Evolutionary conservation across 2,797 vertebrate genomes (phyloP), one percentile per base, ranked within the genome.

Genomic region (Bradypus variegatus): DNA sequence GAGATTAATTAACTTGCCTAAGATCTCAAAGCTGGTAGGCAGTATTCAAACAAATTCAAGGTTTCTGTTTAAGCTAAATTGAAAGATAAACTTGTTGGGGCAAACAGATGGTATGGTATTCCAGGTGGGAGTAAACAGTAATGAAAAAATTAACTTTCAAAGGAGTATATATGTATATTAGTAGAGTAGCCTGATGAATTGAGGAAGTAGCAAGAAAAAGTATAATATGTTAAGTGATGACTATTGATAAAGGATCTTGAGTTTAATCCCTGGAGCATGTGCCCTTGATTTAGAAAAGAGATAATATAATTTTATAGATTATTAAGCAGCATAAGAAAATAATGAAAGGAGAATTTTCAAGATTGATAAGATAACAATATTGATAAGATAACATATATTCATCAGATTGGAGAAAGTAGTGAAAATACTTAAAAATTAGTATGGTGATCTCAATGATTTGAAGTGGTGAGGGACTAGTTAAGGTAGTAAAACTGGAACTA

Each of bases 381-480:
- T n/a, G n/a, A n/a, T n/a, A n/a, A 18, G 41, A 69, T 8, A 62
- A 53, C 45, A 75, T 78, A 53, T 36, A 64, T 62, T 85, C 23
- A 60, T 62, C 19, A 72, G 53, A 89, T 89, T 36, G 70, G 41
- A 58, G 48, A 94, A 80, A 73, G 72, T 16, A 89, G 27, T 75
- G n/a, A 84, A 53, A 93, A 93, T 33, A 88, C 69, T 64, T 65
- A 90, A 91, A 94, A 91, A 77, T 92, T 50, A 91, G 38, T 38
- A 88, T n/a, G 55, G 69, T 58, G 65, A 92, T 38, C 41, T 89
- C 31, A 80, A 85, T 75, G 27, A 45, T 80, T 90, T 89, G 72
- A 91, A 86, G 50, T 64, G 27, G 90, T 73, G 33, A 90, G 8
- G 8, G 21, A 19, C 80, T 91, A 77, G 0, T 25, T 9, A 91